Percentiles rank a stretch among this genome's conserved stretches.
Conservation (phyloP, 2,888 invertebrate genomes). For the Dichetophora obliterata region DNA sequence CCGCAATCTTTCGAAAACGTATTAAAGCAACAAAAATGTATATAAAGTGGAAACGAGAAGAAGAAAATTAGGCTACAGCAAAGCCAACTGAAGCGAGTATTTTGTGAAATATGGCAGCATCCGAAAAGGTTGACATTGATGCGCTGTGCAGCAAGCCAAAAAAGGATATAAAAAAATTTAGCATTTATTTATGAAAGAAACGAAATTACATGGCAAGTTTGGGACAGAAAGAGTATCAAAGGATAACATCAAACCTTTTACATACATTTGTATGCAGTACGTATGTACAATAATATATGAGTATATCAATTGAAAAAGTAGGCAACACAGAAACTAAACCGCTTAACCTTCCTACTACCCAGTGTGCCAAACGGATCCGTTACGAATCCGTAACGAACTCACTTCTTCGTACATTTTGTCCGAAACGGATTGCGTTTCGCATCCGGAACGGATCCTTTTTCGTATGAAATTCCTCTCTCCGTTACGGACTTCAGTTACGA, state of each 20-base stretch:
- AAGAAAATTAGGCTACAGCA: constrained; percentile 6
- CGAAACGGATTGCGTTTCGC: too few species aligned
- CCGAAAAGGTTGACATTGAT: constrained; percentile 45
- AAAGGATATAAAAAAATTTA: background rate
- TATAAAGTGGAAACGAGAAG: constrained; percentile 4
- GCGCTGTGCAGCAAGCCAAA: constrained; percentile 1
- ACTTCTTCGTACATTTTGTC: too few species aligned
- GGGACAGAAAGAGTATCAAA: background rate
- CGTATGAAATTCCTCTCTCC: too few species aligned
- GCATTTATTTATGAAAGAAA: too few species aligned
- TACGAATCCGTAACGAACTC: too few species aligned
- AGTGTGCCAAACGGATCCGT: too few species aligned
- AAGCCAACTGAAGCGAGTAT: constrained; percentile 18
- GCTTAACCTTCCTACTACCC: constrained; percentile 49
- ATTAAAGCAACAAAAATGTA: constrained; percentile 36
- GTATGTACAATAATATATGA: too few species aligned
- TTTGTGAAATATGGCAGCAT: constrained; percentile 40
- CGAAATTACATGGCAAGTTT: too few species aligned
- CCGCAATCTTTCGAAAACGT: constrained; percentile 53
- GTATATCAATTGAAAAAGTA: background rate
- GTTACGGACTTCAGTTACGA: too few species aligned
- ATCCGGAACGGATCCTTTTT: too few species aligned
- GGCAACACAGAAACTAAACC: background rate
- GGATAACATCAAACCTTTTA: background rate
- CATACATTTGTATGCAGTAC: too few species aligned